Evolutionary conservation across 2,888 invertebrate genomes (phyloP).

Genomic region (Anorthoa munda): DNA sequence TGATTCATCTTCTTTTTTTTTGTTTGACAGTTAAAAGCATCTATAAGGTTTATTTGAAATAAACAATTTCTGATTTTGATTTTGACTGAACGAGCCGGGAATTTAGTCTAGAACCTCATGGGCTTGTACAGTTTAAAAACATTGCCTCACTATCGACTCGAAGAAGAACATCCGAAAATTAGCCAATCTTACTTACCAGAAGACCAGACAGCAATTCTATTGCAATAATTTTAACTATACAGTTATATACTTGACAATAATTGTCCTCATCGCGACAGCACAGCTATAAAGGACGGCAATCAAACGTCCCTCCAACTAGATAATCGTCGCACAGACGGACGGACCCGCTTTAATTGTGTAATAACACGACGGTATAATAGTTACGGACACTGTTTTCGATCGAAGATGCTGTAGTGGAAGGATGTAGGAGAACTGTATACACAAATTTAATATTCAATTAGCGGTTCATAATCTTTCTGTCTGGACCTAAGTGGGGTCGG

Average conservation of each 20-base stretch:
- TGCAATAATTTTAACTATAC: slow-evolving; percentile 22
- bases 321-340: slow-evolving; percentile 36
- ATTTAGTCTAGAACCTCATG: no score
- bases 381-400: slow-evolving; percentile 22
- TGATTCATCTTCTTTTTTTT: no score
- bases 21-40: no score
- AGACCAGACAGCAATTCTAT: not conserved
- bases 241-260: slow-evolving; percentile 24
- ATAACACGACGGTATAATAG: slow-evolving; percentile 36
- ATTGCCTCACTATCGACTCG: no score
- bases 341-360: slow-evolving; percentile 59
- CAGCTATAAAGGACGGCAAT: slow-evolving; percentile 42
- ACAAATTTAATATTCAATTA: not conserved
- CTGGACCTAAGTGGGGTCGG: no score
- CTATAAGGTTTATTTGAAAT: no score
- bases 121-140: not conserved
- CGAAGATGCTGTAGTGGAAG: not conserved
- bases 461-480: not conserved
- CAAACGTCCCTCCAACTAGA: slow-evolving; percentile 37
- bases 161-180: not conserved
- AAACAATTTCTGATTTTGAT: no score
- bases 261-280: slow-evolving; percentile 26
- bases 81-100: no score
- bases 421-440: slow-evolving; percentile 6
- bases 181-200: not conserved